These are phyloP conservation scores for Cheilinus undulatus DNA, from an alignment of 2,113 vertebrate species.

Conservation along the genomic window DNA sequence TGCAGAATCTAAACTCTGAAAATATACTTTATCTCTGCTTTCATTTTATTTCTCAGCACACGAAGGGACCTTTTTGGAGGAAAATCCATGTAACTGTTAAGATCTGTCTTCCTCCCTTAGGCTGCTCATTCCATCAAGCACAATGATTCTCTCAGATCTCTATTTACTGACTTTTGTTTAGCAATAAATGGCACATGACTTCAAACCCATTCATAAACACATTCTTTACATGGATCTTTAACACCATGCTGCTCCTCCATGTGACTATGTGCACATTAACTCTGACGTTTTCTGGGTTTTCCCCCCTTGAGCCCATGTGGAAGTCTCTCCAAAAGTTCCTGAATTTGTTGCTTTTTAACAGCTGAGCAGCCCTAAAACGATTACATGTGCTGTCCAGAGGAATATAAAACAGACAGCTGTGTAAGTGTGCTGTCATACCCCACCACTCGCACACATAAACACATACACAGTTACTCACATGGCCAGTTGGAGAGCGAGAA, in stretches of 20 bases:
- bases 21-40: slow-evolving; percentile 15
- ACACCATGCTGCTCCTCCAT: not conserved
- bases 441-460: slow-evolving; percentile 6
- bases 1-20: too few species aligned
- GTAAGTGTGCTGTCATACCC: slow-evolving; percentile 30
- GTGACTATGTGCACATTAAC: slow-evolving; percentile 5
- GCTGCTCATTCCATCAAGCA: slow-evolving; percentile 31
- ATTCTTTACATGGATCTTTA: slow-evolving; percentile 4
- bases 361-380: slow-evolving; percentile 66
- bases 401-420: slow-evolving; percentile 62
- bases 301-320: slow-evolving; percentile 35
- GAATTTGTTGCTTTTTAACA: slow-evolving; percentile 55
- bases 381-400: slow-evolving; percentile 53
- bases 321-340: slow-evolving; percentile 32
- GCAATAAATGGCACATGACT: slow-evolving; percentile 19
- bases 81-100: not conserved
- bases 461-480: slow-evolving; percentile 43
- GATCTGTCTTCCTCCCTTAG: slow-evolving; percentile 15
- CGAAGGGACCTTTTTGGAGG: not conserved
- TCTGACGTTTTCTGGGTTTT: slow-evolving; percentile 16
- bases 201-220: not conserved
- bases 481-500: slow-evolving; percentile 55
- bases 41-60: slow-evolving; percentile 16
- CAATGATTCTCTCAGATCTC: slow-evolving; percentile 32
- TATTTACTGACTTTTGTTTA: not conserved